Percentiles rank a stretch among this genome's conserved stretches.
phyloP scores from a whole-genome alignment of 2,888 invertebrate genomes.

The Yponomeuta malinellus region DNA sequence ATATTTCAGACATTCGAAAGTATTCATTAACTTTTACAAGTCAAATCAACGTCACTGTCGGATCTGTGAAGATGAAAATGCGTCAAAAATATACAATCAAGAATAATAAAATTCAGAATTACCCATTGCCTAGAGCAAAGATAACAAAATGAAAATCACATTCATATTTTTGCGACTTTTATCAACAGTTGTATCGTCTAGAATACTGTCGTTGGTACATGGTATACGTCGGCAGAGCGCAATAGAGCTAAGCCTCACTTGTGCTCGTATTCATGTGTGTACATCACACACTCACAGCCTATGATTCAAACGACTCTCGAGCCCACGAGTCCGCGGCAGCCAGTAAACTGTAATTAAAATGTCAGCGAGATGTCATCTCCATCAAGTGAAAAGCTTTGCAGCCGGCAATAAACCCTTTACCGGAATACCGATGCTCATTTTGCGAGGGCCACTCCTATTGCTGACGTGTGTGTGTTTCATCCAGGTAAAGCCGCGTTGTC shows the following conservation, averaged over 20 bases:
- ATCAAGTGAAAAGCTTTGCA: conserved; percentile 5
- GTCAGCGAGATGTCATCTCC: conserved; percentile 34
- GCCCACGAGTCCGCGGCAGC: conserved; percentile 4
- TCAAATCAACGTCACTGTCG: too few species aligned
- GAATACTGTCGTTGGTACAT: neutral
- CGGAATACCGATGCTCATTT: neutral
- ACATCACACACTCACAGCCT: neutral
- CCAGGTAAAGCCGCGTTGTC: too few species aligned
- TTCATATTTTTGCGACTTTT: too few species aligned
- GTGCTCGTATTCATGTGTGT: neutral
- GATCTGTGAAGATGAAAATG: too few species aligned
- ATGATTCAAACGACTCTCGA: neutral
- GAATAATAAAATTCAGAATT: too few species aligned
- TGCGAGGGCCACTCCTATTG: neutral
- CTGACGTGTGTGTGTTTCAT: neutral
- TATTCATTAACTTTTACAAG: too few species aligned
- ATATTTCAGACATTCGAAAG: too few species aligned
- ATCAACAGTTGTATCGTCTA: neutral
- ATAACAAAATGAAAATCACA: too few species aligned
- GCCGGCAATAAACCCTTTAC: neutral
- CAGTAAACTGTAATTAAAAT: conserved; percentile 34
- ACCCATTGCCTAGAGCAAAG: too few species aligned
- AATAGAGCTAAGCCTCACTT: neutral
- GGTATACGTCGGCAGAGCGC: neutral
- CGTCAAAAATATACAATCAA: too few species aligned